These are phyloP conservation scores for Epizoanthus rinbou DNA, from an alignment of 92 coral and sea anemone species.

Conservation along the genomic window DNA sequence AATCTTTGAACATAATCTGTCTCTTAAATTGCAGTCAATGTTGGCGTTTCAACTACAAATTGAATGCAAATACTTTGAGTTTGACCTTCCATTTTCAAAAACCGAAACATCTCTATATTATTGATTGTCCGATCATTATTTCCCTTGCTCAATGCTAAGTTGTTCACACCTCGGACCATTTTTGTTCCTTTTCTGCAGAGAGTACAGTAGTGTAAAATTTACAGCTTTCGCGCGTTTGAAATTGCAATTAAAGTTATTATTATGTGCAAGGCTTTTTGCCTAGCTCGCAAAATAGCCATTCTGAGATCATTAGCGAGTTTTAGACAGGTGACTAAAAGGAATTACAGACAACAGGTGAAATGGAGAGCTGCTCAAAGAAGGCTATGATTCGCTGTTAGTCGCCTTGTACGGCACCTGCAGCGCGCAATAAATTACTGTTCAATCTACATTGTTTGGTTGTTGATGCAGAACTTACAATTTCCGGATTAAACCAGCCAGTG, in stretches of 20 bases:
- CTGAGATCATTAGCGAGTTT: constrained; percentile 39
- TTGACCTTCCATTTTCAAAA: constrained; percentile 15
- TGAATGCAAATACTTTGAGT: constrained; percentile 18
- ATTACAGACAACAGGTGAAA: constrained; percentile 38
- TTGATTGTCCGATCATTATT: neutral
- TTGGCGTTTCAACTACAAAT: constrained; percentile 24
- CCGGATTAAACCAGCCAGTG: constrained; percentile 78
- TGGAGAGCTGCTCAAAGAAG: constrained; percentile 10
- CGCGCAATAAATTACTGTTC: constrained; percentile 71
- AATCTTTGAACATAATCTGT: neutral
- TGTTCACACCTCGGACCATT: neutral
- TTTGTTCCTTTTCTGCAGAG: neutral
- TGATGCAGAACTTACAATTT: constrained; percentile 76
- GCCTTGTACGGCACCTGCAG: constrained; percentile 76
- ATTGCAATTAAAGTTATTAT: constrained; percentile 35
- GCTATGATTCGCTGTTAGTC: constrained; percentile 47
- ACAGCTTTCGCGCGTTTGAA: constrained; percentile 33
- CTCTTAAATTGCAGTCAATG: constrained; percentile 1
- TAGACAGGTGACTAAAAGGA: constrained; percentile 44
- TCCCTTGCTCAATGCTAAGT: neutral
- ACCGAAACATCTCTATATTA: constrained; percentile 7
- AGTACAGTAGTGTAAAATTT: constrained; percentile 5
- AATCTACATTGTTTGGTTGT: constrained; percentile 66
- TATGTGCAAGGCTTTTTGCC: neutral
- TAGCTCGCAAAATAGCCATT: constrained; percentile 38